phyloP scores from a whole-genome alignment of 1,140 invertebrate genomes.

The Saccostrea echinata region DNA sequence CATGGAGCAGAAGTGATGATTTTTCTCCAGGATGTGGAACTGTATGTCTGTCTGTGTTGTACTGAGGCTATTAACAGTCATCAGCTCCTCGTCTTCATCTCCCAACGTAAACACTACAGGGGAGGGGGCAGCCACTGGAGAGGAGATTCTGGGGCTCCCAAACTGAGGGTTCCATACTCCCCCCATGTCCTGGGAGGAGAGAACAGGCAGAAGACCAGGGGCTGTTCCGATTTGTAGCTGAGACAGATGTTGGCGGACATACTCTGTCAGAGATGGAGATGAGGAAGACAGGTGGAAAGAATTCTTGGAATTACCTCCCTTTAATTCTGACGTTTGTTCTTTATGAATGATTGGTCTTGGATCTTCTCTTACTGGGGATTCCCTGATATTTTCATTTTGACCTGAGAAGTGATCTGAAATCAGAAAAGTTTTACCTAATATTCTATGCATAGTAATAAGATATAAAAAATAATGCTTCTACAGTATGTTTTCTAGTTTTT shows the following conservation, averaged over 20 bases:
- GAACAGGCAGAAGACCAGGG: not conserved
- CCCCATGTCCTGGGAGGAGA: not conserved
- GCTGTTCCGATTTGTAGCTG: conserved; percentile 33
- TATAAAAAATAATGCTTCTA: too few species aligned
- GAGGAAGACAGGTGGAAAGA: conserved; percentile 48
- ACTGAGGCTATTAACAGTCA: not conserved
- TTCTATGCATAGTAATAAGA: too few species aligned
- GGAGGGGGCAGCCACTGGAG: not conserved
- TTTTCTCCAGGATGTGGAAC: not conserved
- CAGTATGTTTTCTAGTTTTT: too few species aligned
- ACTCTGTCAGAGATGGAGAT: conserved; percentile 62
- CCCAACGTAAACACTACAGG: conserved; percentile 40
- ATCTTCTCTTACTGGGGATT: not conserved
- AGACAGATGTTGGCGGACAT: conserved; percentile 57
- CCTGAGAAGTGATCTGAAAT: conserved; percentile 11
- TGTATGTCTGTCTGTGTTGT: too few species aligned
- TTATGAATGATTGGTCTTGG: not conserved
- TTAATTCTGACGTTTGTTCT: not conserved
- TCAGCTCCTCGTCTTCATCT: conserved; percentile 45
- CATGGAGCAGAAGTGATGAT: conserved; percentile 43
- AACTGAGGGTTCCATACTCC: conserved; percentile 24
- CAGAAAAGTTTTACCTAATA: not conserved
- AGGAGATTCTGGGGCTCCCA: conserved; percentile 37
- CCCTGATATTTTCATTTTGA: not conserved
- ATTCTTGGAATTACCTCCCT: not conserved